Conservation (phyloP, 2,113 vertebrate species). For the Centropus bengalensis region DNA sequence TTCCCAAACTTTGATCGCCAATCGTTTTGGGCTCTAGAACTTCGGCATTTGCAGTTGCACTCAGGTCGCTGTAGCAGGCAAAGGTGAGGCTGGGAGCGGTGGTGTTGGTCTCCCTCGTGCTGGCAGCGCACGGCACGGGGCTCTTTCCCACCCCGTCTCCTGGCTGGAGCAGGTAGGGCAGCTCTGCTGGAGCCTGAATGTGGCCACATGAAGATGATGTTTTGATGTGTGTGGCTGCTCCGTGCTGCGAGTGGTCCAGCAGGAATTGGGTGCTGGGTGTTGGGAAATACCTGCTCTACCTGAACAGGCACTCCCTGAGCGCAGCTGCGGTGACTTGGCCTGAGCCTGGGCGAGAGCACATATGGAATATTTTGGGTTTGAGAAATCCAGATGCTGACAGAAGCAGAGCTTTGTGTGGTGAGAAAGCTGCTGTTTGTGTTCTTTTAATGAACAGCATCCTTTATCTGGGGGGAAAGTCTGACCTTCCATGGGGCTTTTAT, state of each 20-base stretch:
- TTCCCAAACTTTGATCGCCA: accelerated
- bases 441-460: neutral
- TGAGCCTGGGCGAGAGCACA: neutral
- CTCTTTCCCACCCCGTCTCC: neutral
- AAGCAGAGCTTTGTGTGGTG: neutral
- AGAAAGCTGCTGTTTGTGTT: neutral
- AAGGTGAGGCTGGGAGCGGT: neutral
- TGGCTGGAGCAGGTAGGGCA: constrained; percentile 1
- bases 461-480: neutral
- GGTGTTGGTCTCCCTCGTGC: neutral
- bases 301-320: neutral
- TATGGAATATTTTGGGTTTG: neutral
- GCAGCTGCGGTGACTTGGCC: neutral
- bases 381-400: neutral
- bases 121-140: neutral
- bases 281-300: constrained; percentile 60
- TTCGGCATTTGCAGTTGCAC: accelerated
- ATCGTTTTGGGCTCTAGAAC: accelerated
- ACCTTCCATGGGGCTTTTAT: neutral
- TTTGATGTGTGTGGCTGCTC: neutral
- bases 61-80: accelerated
- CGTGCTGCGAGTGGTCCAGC: neutral
- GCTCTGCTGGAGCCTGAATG: neutral
- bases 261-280: neutral
- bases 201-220: neutral